These are phyloP conservation scores for Ceratosolen solmsi DNA, from an alignment of 1,140 invertebrate genomes.

Conservation along the genomic window DNA sequence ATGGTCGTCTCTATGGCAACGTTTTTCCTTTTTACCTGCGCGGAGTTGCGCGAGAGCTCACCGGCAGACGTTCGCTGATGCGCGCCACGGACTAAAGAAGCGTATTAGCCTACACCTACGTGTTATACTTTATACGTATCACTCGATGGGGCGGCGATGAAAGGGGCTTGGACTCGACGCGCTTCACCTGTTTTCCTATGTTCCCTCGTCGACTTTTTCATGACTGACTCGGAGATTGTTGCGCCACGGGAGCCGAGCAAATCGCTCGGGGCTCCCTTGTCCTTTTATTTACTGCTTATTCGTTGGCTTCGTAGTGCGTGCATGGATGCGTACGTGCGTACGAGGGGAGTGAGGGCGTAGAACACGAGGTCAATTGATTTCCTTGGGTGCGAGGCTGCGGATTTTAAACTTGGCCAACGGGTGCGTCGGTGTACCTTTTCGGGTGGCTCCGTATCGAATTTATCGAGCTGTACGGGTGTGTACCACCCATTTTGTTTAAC, in stretches of 20 bases:
- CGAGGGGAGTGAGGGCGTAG: neutral
- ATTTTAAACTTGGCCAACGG: neutral
- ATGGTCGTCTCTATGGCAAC: constrained; percentile 69
- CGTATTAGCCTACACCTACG: constrained; percentile 1
- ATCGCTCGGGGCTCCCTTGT: neutral
- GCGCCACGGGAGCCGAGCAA: neutral
- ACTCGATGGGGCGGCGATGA: neutral
- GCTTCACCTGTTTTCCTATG: constrained; percentile 29
- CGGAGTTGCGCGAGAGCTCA: constrained; percentile 24
- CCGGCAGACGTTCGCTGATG: neutral
- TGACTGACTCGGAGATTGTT: neutral
- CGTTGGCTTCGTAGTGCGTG: neutral
- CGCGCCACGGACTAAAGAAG: neutral
- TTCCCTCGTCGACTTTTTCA: neutral
- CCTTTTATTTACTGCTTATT: neutral
- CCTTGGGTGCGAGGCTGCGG: neutral
- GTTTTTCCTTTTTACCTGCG: constrained; percentile 66
- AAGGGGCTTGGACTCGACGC: neutral
- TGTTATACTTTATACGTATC: neutral
- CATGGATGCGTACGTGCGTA: neutral
- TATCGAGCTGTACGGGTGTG: neutral
- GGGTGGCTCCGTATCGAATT: neutral
- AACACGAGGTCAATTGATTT: no score
- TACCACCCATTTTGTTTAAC: neutral
- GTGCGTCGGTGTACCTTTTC: neutral